These are phyloP conservation scores for Myiothlypis coronata DNA, from an alignment of 2,797 vertebrate genomes.

Conservation along the genomic window DNA sequence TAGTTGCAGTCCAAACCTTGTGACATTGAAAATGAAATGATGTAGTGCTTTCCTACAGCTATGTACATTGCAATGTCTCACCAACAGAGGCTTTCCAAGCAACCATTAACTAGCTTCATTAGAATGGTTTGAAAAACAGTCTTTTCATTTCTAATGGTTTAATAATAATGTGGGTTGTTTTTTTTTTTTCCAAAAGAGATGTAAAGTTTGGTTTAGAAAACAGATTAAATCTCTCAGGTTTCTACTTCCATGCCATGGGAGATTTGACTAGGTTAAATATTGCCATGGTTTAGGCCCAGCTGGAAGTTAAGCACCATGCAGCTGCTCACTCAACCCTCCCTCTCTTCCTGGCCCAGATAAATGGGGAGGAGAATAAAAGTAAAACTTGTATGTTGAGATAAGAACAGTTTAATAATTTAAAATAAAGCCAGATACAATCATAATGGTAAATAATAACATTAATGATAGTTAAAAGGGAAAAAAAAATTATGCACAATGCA, in stretches of 20 bases:
- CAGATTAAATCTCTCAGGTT: background rate
- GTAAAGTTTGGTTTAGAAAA: background rate
- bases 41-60: background rate
- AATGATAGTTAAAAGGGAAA: background rate
- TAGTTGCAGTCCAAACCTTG: background rate
- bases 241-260: background rate
- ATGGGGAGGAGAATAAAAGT: background rate
- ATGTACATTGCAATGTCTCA: background rate
- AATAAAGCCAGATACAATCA: background rate
- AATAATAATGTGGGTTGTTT: background rate
- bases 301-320: background rate
- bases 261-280: background rate
- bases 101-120: background rate
- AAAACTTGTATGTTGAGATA: background rate
- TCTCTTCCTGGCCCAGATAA: background rate
- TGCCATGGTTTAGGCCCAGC: background rate
- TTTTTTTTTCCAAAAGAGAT: background rate
- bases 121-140: background rate
- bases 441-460: background rate
- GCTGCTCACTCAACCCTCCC: background rate
- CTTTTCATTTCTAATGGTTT: background rate
- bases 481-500: background rate
- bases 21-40: background rate
- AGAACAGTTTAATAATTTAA: background rate
- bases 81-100: background rate